Evolutionary conservation across 2,113 vertebrate genomes (phyloP).

Genomic region (Climacteris rufus): DNA sequence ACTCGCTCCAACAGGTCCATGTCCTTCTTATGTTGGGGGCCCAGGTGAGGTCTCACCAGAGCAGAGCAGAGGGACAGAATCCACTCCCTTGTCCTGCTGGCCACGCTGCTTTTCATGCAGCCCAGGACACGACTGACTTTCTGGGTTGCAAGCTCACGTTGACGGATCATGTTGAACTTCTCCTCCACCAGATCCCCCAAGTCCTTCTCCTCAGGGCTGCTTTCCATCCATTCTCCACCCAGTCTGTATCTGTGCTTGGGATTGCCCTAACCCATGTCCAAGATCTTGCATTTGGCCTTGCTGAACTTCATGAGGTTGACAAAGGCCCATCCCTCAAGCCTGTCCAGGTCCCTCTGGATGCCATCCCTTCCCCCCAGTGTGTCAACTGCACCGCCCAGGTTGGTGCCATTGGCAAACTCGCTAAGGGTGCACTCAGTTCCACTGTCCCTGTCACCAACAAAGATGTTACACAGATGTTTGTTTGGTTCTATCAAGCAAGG

Average conservation of each 20-base stretch:
- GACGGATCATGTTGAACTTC: neutral
- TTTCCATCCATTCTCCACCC: neutral
- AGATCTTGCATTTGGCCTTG: neutral
- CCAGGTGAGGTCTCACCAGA: neutral
- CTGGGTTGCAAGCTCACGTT: neutral
- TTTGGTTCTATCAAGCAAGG: rapidly evolving
- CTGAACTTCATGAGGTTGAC: neutral
- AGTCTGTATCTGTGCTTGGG: neutral
- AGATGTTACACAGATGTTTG: neutral
- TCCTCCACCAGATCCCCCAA: neutral
- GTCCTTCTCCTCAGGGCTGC: neutral
- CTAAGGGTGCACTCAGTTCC: neutral
- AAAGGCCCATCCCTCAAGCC: neutral
- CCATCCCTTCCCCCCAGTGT: neutral
- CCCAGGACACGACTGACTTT: neutral
- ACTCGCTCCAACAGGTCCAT: neutral
- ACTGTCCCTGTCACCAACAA: neutral
- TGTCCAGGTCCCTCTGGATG: neutral
- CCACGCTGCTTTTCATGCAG: neutral
- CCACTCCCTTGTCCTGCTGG: neutral
- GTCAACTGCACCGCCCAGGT: rapidly evolving
- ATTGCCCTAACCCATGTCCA: neutral
- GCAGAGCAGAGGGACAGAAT: neutral
- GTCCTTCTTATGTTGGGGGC: neutral
- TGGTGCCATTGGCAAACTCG: rapidly evolving